Conservation (phyloP, 2,113 vertebrate species). For the Tautogolabrus adspersus region DNA sequence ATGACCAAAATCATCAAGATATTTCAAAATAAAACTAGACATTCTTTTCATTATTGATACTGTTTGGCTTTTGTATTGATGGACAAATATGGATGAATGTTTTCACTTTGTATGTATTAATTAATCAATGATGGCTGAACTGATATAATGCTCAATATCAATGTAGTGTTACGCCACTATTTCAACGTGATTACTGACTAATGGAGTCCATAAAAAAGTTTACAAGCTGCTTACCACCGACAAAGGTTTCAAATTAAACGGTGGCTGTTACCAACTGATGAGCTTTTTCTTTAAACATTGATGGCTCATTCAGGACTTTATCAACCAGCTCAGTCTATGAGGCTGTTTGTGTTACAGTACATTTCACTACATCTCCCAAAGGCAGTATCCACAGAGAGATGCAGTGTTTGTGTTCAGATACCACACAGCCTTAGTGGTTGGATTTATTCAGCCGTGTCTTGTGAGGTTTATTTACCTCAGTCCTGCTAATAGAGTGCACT, state of each 20-base stretch:
- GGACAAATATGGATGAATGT: no score
- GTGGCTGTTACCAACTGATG: not conserved
- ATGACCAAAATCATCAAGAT: no score
- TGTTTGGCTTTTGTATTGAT: no score
- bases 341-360: slow-evolving; percentile 69
- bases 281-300: slow-evolving; percentile 20
- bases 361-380: slow-evolving; percentile 72
- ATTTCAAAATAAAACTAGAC: no score
- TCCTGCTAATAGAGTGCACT: slow-evolving; percentile 80
- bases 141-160: not conserved
- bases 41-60: no score
- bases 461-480: slow-evolving; percentile 80
- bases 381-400: slow-evolving; percentile 57
- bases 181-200: not conserved
- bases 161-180: not conserved
- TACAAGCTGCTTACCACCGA: not conserved
- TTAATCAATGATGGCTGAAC: not conserved
- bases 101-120: not conserved
- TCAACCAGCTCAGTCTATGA: slow-evolving; percentile 36
- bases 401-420: slow-evolving; percentile 55
- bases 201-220: not conserved
- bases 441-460: slow-evolving; percentile 78
- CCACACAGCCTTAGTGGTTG: slow-evolving; percentile 58
- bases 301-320: slow-evolving; percentile 55
- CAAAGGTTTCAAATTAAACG: not conserved